phyloP scores from a whole-genome alignment of 2,888 invertebrate genomes.

The Erpobdella octoculata region DNA sequence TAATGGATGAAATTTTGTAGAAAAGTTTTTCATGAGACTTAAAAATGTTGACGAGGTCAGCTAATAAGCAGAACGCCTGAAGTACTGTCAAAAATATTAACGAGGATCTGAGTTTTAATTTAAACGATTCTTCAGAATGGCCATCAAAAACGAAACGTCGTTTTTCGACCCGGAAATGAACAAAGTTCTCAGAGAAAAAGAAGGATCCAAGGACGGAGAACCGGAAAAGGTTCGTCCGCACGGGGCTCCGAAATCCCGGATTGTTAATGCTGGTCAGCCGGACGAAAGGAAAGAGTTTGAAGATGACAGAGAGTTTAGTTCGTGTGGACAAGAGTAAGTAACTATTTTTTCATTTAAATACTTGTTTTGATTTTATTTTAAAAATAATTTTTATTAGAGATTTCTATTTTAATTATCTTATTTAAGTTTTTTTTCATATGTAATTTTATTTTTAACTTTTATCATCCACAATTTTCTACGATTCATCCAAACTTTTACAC shows the following conservation, averaged over 20 bases:
- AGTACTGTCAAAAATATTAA: neutral
- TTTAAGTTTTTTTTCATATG: too few species aligned
- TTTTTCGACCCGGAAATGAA: neutral
- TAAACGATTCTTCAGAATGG: neutral
- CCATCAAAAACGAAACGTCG: slow-evolving; percentile 2
- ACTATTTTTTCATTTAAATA: too few species aligned
- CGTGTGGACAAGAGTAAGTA: slow-evolving; percentile 8
- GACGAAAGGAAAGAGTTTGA: slow-evolving; percentile 15
- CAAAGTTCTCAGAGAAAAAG: neutral
- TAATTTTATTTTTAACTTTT: too few species aligned
- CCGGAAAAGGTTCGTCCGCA: neutral
- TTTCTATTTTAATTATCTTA: too few species aligned
- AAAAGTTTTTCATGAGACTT: too few species aligned
- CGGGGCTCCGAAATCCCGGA: slow-evolving; percentile 2
- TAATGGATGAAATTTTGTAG: too few species aligned
- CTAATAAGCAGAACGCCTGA: too few species aligned
- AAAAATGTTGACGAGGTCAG: too few species aligned
- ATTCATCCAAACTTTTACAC: neutral
- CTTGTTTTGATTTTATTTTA: too few species aligned
- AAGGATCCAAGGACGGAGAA: neutral
- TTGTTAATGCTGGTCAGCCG: neutral
- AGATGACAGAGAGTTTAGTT: slow-evolving; percentile 15
- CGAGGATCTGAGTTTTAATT: neutral
- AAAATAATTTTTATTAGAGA: too few species aligned
- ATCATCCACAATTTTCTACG: too few species aligned